A percentile compares a stretch with the other conserved stretches of the same genome.
These are phyloP conservation scores for Acanthurus tractus DNA, from an alignment of 2,797 vertebrate species.

Conservation along the genomic window DNA sequence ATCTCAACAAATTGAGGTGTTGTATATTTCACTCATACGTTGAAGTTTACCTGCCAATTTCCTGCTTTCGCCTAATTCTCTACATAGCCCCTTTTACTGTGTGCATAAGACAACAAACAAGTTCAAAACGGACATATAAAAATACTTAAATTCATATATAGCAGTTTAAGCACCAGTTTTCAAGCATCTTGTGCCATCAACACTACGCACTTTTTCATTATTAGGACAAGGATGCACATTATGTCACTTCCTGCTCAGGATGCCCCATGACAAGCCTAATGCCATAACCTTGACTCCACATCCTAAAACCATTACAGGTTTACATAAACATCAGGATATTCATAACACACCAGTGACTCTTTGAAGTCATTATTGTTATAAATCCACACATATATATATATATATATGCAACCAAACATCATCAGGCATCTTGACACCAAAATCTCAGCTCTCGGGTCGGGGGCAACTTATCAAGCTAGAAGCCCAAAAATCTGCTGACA, in stretches of 20 bases:
- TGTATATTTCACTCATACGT: no score
- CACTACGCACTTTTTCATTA: constrained; percentile 14
- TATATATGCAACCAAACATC: constrained; percentile 32
- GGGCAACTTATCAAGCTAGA: constrained; percentile 57
- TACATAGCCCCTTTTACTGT: no score
- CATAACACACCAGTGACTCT: constrained; percentile 28
- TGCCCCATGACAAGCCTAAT: constrained; percentile 4
- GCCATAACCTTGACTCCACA: constrained; percentile 5
- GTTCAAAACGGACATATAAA: no score
- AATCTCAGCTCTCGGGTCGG: constrained; percentile 43
- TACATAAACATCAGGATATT: constrained; percentile 35
- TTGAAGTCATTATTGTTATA: constrained; percentile 45
- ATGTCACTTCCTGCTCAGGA: constrained; percentile 14
- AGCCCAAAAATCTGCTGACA: constrained; percentile 82
- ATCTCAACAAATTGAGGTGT: no score
- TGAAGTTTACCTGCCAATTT: no score
- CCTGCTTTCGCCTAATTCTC: no score
- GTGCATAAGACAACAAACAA: no score
- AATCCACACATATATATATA: no score
- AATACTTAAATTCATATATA: background rate
- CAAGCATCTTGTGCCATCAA: constrained; percentile 1
- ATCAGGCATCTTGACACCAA: constrained; percentile 45
- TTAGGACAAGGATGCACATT: constrained; percentile 9
- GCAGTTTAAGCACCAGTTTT: background rate
- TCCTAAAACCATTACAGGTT: constrained; percentile 39